Conservation (phyloP, 2,797 vertebrate species). For the Pelochelys cantorii region DNA sequence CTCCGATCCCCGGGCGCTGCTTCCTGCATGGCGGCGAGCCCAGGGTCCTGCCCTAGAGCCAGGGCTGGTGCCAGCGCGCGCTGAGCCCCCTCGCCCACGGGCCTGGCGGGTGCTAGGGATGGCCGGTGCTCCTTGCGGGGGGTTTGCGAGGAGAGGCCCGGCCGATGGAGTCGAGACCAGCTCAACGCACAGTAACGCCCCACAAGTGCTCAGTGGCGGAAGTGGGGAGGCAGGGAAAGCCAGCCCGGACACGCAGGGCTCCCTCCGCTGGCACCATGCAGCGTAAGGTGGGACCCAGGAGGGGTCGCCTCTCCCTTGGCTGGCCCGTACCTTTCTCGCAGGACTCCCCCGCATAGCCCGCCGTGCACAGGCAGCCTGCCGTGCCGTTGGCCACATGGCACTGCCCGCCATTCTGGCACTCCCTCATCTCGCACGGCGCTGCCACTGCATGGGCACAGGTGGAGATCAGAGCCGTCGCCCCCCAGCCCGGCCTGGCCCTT, state of each 20-base stretch:
- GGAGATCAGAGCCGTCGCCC: neutral
- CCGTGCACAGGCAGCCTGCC: conserved; percentile 72
- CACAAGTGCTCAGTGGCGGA: neutral
- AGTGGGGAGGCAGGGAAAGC: neutral
- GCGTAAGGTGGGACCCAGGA: no score
- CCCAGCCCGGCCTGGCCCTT: neutral
- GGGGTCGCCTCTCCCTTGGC: neutral
- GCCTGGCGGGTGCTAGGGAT: no score
- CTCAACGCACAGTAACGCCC: neutral
- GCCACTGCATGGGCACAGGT: conserved; percentile 59
- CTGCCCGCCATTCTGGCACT: conserved; percentile 77
- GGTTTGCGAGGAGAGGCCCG: neutral
- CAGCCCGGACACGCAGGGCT: neutral
- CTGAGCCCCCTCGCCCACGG: no score
- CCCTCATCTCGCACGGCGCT: conserved; percentile 75
- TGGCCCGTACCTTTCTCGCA: conserved; percentile 79
- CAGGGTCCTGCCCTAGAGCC: no score
- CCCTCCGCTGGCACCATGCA: neutral
- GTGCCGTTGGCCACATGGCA: conserved; percentile 70
- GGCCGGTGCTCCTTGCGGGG: no score
- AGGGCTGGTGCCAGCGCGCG: no score
- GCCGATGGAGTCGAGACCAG: neutral
- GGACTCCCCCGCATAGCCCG: conserved; percentile 69
- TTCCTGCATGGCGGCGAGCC: neutral
- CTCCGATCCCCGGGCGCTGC: neutral